Evolutionary conservation across 2,113 vertebrate species (phyloP).

Genomic region (Pituophis catenifer): DNA sequence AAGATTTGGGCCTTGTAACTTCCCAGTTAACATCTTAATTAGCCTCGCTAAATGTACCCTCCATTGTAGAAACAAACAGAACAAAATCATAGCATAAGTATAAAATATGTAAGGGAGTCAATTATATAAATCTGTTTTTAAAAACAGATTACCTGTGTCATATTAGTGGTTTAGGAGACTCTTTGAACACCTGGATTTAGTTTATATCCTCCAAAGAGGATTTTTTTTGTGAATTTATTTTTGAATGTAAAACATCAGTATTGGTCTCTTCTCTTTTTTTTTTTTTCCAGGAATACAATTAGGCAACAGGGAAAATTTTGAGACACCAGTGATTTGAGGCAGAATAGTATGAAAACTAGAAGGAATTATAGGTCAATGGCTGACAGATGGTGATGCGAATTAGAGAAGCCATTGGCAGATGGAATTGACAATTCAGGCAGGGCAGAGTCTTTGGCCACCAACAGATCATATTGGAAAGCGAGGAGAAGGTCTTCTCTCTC

Average conservation of each 20-base stretch:
- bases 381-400: conserved; percentile 45
- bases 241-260: conserved; percentile 46
- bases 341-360: conserved; percentile 30
- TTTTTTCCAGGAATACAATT: not conserved
- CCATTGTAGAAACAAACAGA: not conserved
- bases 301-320: conserved; percentile 18
- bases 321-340: conserved; percentile 43
- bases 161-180: not conserved
- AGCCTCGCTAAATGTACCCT: not conserved
- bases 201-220: conserved; percentile 3
- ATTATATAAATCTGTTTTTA: not conserved
- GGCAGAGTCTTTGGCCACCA: conserved; percentile 47
- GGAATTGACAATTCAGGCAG: conserved; percentile 49
- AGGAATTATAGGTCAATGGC: conserved; percentile 44
- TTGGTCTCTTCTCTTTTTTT: conserved; percentile 47
- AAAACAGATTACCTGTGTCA: not conserved
- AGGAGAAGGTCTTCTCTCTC: conserved; percentile 49
- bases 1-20: not conserved
- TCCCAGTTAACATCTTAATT: not conserved
- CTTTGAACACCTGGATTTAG: not conserved
- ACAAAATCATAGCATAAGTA: not conserved
- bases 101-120: not conserved
- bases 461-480: conserved; percentile 23
- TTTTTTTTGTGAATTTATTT: not conserved
- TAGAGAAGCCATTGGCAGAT: conserved; percentile 50